Evolutionary conservation across 2,113 vertebrate genomes (phyloP), one percentile per base, ranked within the genome.

Genomic region (Anser cygnoides): DNA sequence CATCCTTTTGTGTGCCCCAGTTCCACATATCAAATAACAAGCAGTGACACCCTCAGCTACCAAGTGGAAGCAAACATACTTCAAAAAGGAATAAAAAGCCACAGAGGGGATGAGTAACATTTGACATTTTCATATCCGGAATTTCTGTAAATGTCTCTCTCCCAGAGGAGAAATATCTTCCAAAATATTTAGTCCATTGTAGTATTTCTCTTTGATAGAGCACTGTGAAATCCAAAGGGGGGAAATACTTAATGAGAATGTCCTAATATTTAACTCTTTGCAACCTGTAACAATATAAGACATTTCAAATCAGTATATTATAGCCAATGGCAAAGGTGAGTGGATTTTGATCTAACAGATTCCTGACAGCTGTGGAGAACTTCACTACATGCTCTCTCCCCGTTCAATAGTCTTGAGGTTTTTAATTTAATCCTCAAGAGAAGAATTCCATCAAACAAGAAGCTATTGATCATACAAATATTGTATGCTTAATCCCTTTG

Each of bases 101-200:
- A 7, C 91, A 92, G 50, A 55, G 25, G 61, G 52, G 91, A 96
- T 98, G 98, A 98, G 92, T 97, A 98, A 98, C 90, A 84, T 91
- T 97, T 98, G 98, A 98, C 98, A 98, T 98, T 98, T 98, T 96
- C 84, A 90, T 93, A 86, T 75, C 91, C 66, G 28, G 95, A 94
- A 92, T 94, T 96, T 97, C 80, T 89, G 93, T 95, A 97, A 96
- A 97, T 85, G 72, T 79, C 93, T 96, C 63, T 93, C 84, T 98
- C 97, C 97, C 97, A 92, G 87, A 92, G 93, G 95, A 97, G 55
- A 96, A 96, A 90, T 95, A 72, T 73, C 79, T 97, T 97, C 93
- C 92, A 95, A 97, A 96, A 97, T 93, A 97, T 95, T 97, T 98
- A 81, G 80, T 85, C 94, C 74, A 12, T 84, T 95, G 94, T 87